Evolutionary conservation across 2,797 vertebrate species (phyloP).

Genomic region (Propithecus deckenii): DNA sequence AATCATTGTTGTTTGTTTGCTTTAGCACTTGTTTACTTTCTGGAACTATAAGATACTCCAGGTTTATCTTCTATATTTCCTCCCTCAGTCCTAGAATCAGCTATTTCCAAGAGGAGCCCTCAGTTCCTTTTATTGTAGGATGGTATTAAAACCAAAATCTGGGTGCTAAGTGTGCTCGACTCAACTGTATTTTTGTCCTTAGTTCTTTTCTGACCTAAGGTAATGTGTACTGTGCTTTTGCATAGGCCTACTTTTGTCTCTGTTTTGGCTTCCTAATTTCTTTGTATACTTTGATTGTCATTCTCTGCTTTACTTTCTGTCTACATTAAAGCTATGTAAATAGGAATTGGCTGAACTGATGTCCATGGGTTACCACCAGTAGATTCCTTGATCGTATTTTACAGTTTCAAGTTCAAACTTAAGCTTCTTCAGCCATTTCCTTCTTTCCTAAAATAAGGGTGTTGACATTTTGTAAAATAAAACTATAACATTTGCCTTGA

Average conservation of each 20-base stretch:
- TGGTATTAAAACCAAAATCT: not conserved
- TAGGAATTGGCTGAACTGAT: not conserved
- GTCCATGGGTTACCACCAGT: not conserved
- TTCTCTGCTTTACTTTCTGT: not conserved
- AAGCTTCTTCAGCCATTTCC: not conserved
- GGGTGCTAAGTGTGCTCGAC: not conserved
- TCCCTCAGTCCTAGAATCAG: not conserved
- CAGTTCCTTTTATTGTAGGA: not conserved
- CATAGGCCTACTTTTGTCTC: not conserved
- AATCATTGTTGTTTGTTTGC: not conserved
- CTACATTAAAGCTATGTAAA: not conserved
- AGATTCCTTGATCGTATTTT: not conserved
- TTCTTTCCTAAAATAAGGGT: not conserved
- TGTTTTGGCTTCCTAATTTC: not conserved
- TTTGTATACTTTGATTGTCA: not conserved
- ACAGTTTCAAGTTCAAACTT: not conserved
- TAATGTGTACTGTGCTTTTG: not conserved
- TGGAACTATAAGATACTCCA: not conserved
- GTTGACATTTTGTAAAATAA: slow-evolving; percentile 25
- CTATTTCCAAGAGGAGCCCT: not conserved
- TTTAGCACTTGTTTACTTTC: not conserved
- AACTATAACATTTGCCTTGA: not conserved
- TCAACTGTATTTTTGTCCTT: not conserved
- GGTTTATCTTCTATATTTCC: not conserved
- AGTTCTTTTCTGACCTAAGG: not conserved